A percentile compares a stretch with the other conserved stretches of the same genome.
Conservation (phyloP, 2,113 vertebrate genomes). For the Epinephelus moara region DNA sequence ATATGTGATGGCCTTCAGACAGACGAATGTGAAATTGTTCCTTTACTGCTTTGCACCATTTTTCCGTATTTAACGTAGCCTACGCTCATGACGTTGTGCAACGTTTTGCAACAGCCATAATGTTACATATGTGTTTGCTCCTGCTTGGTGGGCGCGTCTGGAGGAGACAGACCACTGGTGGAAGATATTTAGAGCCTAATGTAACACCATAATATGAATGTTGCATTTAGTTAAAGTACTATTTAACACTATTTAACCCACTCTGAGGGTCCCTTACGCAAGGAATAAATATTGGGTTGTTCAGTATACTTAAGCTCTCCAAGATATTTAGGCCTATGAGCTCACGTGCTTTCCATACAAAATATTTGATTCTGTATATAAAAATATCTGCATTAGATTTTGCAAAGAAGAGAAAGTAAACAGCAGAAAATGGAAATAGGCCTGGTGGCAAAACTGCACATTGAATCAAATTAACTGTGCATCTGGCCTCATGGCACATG, state of each 20-base stretch:
- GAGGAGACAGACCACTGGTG: not conserved
- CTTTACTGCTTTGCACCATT: not conserved
- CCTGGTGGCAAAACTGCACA: not conserved
- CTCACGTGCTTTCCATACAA: not conserved
- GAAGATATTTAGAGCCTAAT: not conserved
- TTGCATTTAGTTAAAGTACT: not conserved
- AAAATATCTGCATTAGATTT: not conserved
- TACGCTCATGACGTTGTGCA: not conserved
- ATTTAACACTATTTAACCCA: not conserved
- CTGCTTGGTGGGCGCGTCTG: constrained; percentile 1
- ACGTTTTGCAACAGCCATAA: not conserved
- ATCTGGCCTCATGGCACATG: not conserved
- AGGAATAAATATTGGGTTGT: not conserved
- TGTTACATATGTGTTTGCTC: not conserved
- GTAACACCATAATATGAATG: not conserved
- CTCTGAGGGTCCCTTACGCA: not conserved
- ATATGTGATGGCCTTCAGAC: too few species aligned
- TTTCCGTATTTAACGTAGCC: not conserved
- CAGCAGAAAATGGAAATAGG: not conserved
- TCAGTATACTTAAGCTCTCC: not conserved
- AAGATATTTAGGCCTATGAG: too few species aligned
- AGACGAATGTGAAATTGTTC: not conserved
- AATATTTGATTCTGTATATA: not conserved
- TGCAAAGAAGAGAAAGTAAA: not conserved
- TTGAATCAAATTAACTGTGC: not conserved